Base-by-base conservation (phyloP, 1,140 invertebrate genomes). In the Mycetomoellerius zeteki region DNA sequence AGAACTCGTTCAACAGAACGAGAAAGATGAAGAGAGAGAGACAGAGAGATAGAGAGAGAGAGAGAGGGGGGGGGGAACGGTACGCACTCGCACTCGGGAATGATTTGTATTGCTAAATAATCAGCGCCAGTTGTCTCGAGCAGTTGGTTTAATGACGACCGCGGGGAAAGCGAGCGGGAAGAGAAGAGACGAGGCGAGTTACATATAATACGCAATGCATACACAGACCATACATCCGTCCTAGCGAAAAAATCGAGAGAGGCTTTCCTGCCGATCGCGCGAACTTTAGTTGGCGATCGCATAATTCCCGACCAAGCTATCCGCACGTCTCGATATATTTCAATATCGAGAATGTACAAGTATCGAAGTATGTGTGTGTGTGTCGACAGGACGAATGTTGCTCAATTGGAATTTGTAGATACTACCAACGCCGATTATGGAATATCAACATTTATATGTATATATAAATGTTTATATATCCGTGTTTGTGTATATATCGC, bases 71-170 rank as follows among this genome's bases (percentile, higher is more conserved):
- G 12, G 76, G 19, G 5, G 24, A 19, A 14, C 24, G 52, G 72
- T 67, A 89, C 84, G 89, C 86, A 71, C 86, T 88, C 86, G 89
- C 85, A 64, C 77, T 67, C 86, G 69, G 60, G 88, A 93, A 93
- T 95, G 93, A 95, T 95, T 95, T 95, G 93, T 94, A 94, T 94
- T 94, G 93, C 93, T 94, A 95, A 95, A 95, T 94, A 94, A 95
- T 94, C 94, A 94, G 89, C 92, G 88, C 91, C 88, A 90, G 92
- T 93, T 93, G 93, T 93, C 91, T 91, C 91, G 91, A 91, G 93
- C 93, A 62, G 94, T 92, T 94, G 92, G 93, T 94, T 94, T 94
- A 94, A 93, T 93, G 93, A 94, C 93, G 92, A 92, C 78, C 92
- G 77, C 72, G 80, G 88, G 50, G 76, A 62, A 30, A 37, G 64